phyloP scores from a whole-genome alignment of 1,140 invertebrate species.

The Psix sp. region DNA sequence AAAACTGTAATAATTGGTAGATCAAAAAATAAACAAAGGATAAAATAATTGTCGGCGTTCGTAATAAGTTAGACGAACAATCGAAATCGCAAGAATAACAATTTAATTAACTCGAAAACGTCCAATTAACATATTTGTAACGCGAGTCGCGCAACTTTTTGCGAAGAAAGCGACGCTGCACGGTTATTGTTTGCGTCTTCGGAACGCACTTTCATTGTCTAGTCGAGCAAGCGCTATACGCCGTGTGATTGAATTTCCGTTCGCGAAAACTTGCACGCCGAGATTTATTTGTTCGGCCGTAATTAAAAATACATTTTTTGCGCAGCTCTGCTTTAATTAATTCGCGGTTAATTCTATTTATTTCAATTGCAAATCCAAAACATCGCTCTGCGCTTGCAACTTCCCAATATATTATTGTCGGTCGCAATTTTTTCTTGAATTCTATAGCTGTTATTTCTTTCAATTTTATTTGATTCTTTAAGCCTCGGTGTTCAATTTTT shows the following conservation, averaged over 20 bases:
- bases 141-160: constrained; percentile 42
- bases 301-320: constrained; percentile 54
- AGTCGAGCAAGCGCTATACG: constrained; percentile 23
- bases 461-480: neutral
- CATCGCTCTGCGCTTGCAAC: too few species aligned
- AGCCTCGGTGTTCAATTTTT: too few species aligned
- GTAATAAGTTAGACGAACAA: neutral
- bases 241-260: constrained; percentile 50
- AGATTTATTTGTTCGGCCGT: constrained; percentile 48
- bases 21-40: too few species aligned
- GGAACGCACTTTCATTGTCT: constrained; percentile 54
- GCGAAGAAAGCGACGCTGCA: constrained; percentile 45
- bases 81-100: constrained; percentile 14
- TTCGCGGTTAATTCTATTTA: constrained; percentile 41
- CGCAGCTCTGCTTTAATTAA: constrained; percentile 37
- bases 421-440: too few species aligned
- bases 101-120: constrained; percentile 54
- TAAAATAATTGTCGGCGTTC: too few species aligned
- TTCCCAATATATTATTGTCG: too few species aligned
- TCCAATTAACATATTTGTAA: constrained; percentile 48
- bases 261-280: constrained; percentile 37
- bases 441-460: neutral
- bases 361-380: constrained; percentile 26
- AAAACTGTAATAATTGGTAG: too few species aligned
- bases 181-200: constrained; percentile 53